Conservation (phyloP, 1,140 invertebrate species). For the Xylocopa sonorina region DNA sequence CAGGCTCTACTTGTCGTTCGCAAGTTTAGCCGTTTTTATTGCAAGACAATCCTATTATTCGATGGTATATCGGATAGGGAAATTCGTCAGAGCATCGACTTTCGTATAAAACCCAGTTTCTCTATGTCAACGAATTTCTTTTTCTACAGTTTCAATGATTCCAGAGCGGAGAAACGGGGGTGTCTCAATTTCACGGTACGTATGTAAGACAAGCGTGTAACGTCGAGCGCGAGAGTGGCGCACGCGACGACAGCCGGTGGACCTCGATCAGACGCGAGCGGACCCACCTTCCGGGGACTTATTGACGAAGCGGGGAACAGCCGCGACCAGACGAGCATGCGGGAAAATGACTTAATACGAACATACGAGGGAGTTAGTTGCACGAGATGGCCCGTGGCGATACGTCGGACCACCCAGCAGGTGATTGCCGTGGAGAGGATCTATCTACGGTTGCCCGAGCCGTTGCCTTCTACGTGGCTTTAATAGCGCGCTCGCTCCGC, state of each 20-base stretch:
- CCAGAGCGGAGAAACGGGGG: too few species aligned
- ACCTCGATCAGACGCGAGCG: neutral
- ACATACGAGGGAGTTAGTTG: conserved; percentile 55
- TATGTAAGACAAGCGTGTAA: too few species aligned
- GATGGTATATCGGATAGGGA: too few species aligned
- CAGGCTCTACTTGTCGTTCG: too few species aligned
- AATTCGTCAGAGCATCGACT: too few species aligned
- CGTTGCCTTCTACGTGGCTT: conserved; percentile 55
- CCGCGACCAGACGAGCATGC: conserved; percentile 36
- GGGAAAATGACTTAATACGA: conserved; percentile 70
- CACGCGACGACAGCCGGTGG: neutral
- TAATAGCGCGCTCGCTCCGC: conserved; percentile 60
- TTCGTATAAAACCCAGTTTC: too few species aligned
- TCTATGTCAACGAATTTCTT: too few species aligned
- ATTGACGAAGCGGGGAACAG: conserved; percentile 51
- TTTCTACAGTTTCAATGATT: too few species aligned
- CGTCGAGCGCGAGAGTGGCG: too few species aligned
- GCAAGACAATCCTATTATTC: too few species aligned
- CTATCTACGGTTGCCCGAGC: conserved; percentile 62
- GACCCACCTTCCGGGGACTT: conserved; percentile 49
- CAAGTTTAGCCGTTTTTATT: too few species aligned
- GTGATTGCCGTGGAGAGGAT: conserved; percentile 75
- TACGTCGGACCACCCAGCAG: conserved; percentile 74
- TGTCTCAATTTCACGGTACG: too few species aligned
- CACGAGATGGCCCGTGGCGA: conserved; percentile 70